Evolutionary conservation across 2,113 vertebrate species (phyloP), one percentile per base, ranked within the genome.

Genomic region (Antechinus flavipes): DNA sequence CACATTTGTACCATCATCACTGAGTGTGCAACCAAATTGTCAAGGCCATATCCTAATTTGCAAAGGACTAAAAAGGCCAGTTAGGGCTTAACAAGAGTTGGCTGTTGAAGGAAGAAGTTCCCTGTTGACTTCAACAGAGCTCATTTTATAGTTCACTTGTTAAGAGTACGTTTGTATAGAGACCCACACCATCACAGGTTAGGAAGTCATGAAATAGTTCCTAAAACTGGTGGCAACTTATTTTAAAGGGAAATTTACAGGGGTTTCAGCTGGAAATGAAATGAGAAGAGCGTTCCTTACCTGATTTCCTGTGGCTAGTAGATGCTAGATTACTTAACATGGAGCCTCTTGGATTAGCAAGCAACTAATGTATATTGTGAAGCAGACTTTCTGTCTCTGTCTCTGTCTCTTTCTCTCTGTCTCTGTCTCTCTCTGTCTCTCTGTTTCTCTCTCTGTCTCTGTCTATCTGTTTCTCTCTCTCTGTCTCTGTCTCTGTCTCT

Each of bases 101-200:
- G 47, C 10, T 19, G 91, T 11, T 26, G 0, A 94, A 91, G 89
- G n/a, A 23, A 96, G 90, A 0, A 53, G 89, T 91, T 97, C 68
- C 42, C 90, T 76, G 95, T 92, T 96, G 97, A 93, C 7, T 92
- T 96, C n/a, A 84, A 92, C 84, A 97, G 97, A 97, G 84, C 3
- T 93, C 91, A 8, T 50, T 76, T 95, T 96, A 90, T 5, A 91
- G 91, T 76, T 97, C 56, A 93, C 52, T 94, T 94, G 25, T 22
- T n/a, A 84, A 84, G 68, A 42, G 19, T 42, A 84, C 4, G 23
- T 91, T 95, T 95, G 19, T 68, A 93, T 92, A 91, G 1, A 0
- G 50, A 76, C 2, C 16, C 90, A 97, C 5, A 90, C 16, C 42
- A 96, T 26, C 84, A 90, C 55, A 95, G 42, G 35, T 35, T n/a